Conservation (phyloP, 2,888 invertebrate species). For the Amphipoea oculea region DNA sequence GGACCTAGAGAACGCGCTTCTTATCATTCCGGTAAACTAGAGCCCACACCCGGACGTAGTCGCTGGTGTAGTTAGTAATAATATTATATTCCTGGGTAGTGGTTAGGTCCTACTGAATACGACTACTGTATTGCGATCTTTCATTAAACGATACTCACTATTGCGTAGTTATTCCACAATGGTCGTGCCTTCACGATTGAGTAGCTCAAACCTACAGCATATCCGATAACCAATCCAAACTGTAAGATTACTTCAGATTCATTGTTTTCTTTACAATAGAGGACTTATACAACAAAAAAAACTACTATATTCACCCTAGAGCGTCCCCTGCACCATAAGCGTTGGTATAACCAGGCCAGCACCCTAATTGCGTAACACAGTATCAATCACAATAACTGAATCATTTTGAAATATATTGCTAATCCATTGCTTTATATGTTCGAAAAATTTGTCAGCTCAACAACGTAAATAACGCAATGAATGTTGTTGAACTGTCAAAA, state of each 20-base stretch:
- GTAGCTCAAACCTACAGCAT: slow-evolving; percentile 34
- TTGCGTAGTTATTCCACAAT: slow-evolving; percentile 36
- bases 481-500: not conserved
- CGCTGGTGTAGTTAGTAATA: not conserved
- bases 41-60: not conserved
- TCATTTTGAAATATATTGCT: too few species aligned
- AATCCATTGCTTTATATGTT: not conserved
- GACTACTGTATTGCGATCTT: not conserved
- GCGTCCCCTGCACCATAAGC: too few species aligned
- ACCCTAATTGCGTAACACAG: not conserved
- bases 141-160: slow-evolving; percentile 27
- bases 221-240: slow-evolving; percentile 41
- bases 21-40: not conserved
- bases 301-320: too few species aligned
- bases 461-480: not conserved
- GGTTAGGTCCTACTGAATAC: not conserved
- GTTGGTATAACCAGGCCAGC: too few species aligned
- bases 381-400: too few species aligned
- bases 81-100: not conserved
- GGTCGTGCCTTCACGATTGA: slow-evolving; percentile 34
- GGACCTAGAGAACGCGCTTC: not conserved
- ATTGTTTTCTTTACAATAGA: slow-evolving; percentile 23
- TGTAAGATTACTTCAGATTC: slow-evolving; percentile 24
- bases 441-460: not conserved
- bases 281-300: not conserved